Evolutionary conservation across 1,140 invertebrate genomes (phyloP).

Genomic region (Panulirus ornatus): DNA sequence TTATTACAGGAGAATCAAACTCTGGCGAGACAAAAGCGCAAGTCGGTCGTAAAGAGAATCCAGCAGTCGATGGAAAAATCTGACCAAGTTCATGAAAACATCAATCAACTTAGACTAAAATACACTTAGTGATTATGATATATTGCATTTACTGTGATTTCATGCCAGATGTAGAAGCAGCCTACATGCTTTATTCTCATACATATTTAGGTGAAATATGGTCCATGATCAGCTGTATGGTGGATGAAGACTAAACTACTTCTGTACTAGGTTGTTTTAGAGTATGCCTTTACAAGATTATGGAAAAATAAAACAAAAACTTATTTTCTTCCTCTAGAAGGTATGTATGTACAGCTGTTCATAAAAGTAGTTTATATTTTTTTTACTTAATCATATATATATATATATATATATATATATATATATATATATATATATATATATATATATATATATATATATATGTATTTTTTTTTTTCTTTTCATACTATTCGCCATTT

Average conservation of each 20-base stretch:
- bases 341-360: not conserved
- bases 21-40: slow-evolving; percentile 53
- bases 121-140: slow-evolving; percentile 48
- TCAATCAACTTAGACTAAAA: slow-evolving; percentile 46
- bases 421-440: slow-evolving; percentile 1
- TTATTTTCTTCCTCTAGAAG: not conserved
- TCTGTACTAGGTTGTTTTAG: not conserved
- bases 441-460: not conserved
- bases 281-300: not conserved
- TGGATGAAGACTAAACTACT: not conserved
- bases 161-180: not conserved
- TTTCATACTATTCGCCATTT: too few relatives aligned
- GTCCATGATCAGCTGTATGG: not conserved
- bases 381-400: not conserved
- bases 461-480: too few relatives aligned
- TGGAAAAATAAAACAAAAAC: not conserved
- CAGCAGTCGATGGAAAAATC: slow-evolving; percentile 52
- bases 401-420: slow-evolving; percentile 1
- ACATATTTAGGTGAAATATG: not conserved
- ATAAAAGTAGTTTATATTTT: not conserved
- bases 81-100: slow-evolving; percentile 53
- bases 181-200: not conserved
- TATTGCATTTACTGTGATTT: not conserved
- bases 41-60: slow-evolving; percentile 53
- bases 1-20: slow-evolving; percentile 36